phyloP scores from a whole-genome alignment of 1,140 invertebrate species.

The Zeugodacus cucurbitae region DNA sequence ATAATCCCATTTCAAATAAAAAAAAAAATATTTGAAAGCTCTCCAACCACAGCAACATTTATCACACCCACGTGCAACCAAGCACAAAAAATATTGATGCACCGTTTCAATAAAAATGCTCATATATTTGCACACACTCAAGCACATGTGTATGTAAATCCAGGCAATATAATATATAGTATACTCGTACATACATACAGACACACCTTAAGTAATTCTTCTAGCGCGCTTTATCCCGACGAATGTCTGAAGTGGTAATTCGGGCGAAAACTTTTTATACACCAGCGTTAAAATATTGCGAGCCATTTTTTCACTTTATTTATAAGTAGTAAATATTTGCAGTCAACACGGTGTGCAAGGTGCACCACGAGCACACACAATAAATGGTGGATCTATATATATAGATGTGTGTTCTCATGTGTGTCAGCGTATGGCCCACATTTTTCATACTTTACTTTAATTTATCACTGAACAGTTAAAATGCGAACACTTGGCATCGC shows the following conservation, averaged over 20 bases:
- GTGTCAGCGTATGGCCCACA: background rate
- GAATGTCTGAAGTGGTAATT: background rate
- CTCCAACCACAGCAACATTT: too few relatives aligned
- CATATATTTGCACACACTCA: too few relatives aligned
- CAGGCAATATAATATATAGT: background rate
- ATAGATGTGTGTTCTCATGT: background rate
- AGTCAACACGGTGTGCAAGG: background rate
- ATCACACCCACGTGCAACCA: too few relatives aligned
- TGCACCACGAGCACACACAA: background rate
- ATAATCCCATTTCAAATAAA: too few relatives aligned
- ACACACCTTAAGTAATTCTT: background rate
- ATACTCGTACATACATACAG: background rate
- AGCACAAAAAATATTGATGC: too few relatives aligned
- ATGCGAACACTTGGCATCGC: background rate
- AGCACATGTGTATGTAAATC: too few relatives aligned
- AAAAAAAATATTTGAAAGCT: too few relatives aligned
- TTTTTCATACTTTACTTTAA: slow-evolving; percentile 8
- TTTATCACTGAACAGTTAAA: background rate
- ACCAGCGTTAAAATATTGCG: background rate
- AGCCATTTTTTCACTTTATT: background rate
- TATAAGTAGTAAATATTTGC: background rate
- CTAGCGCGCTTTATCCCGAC: background rate
- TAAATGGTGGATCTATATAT: background rate
- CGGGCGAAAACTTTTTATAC: background rate
- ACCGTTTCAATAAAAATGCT: too few relatives aligned